Conservation (phyloP, 35 echinoderm and acorn worm species). For the Anneissia japonica region DNA sequence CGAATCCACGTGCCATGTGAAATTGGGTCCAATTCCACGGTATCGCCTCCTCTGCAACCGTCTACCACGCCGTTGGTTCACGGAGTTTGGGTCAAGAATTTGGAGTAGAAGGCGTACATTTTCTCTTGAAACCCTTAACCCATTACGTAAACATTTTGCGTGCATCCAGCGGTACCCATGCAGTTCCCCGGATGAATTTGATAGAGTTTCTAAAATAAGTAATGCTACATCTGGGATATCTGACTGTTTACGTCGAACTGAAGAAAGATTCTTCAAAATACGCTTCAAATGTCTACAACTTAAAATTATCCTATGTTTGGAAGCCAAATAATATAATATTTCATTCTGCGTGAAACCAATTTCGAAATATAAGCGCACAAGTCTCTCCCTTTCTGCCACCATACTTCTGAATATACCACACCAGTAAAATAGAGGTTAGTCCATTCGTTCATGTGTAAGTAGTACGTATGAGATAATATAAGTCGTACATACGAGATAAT, state of each 20-base stretch:
- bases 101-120: not conserved
- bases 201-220: not conserved
- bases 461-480: not conserved
- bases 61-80: too few species aligned
- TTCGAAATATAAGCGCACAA: conserved; percentile 20
- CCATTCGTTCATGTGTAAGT: not conserved
- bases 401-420: not conserved
- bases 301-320: conserved; percentile 17
- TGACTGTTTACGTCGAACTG: conserved; percentile 8
- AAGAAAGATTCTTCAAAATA: conserved; percentile 1
- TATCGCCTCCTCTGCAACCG: not conserved
- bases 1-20: too few species aligned
- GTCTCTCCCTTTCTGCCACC: not conserved
- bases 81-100: not conserved
- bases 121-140: not conserved
- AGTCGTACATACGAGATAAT: not conserved
- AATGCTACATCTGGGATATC: conserved; percentile 6
- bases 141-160: not conserved
- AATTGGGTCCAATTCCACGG: too few species aligned
- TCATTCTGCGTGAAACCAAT: conserved; percentile 18
- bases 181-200: conserved; percentile 9
- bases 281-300: conserved; percentile 14
- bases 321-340: conserved; percentile 14
- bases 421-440: not conserved
- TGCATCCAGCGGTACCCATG: not conserved